Base-by-base conservation (phyloP, 2,113 vertebrate genomes). In the Puma concolor region DNA sequence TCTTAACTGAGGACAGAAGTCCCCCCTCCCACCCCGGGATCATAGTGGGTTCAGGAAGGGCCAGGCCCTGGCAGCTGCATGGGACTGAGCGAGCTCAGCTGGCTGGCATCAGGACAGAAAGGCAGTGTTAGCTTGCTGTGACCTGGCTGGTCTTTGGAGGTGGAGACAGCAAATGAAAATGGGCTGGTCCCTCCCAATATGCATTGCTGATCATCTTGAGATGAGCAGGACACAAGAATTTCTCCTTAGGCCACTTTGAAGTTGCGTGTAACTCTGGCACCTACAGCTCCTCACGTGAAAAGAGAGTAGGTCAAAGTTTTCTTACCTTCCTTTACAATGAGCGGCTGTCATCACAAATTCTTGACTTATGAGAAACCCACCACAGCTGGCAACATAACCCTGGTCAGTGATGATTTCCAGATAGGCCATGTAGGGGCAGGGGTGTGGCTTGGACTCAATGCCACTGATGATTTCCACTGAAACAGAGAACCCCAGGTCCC, bases 281-380 rank as follows among this genome's bases (percentile, higher is more conserved):
- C 10, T 69, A 21, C 0, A 36, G 27, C 31, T 93, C 91, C 87
- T 83, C 25, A 29, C n/a, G 23, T 23, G n/a, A 60, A 90, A 41
- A 77, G 69, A 71, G 21, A 76, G 13, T 5, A 60, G 50, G 19
- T 33, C 38, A 76, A n/a, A 50, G 17, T 23, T 27, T 41, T 74
- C 83, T 94, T 91, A 96, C 91, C 87, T 63, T 89, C 95, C 96
- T 88, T 74, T 33, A 60, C 95, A 95, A 33, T 97, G 96, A 38
- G 96, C 97, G 23, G 91, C 96, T 9, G 95, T 98, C 64, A 97
- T 7, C 74, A 97, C 85, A 83, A 93, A 97, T 19, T 97, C 63
- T 66, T 5, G 10, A 57, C 38, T 95, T 91, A 97, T 60, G 74
- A 98, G 94, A 83, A 97, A 98, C 13, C 94, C 85, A 12, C 97